Conservation (phyloP, 2,113 vertebrate genomes). For the Okapia johnstoni region DNA sequence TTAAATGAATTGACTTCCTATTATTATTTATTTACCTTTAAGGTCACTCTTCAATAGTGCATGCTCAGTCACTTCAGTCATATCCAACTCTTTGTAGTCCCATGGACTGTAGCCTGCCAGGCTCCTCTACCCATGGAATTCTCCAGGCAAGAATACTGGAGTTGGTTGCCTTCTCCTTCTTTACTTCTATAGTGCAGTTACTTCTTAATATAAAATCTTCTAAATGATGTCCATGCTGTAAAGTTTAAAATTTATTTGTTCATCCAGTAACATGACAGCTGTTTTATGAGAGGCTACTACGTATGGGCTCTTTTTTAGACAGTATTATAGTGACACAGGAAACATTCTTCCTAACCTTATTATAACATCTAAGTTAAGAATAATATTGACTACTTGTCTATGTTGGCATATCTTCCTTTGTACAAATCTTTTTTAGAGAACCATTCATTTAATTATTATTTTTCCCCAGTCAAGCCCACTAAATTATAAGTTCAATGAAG, state of each 20-base stretch:
- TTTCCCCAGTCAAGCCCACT: not conserved
- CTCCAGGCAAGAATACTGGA: not conserved
- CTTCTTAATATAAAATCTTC: not conserved
- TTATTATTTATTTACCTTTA: constrained; percentile 19
- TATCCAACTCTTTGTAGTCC: not conserved
- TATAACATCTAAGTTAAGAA: not conserved
- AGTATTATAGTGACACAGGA: not conserved
- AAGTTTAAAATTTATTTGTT: constrained; percentile 21
- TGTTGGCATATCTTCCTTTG: not conserved
- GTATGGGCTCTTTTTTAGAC: not conserved
- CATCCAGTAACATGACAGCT: not conserved
- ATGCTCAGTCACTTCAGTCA: not conserved
- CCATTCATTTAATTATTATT: not conserved
- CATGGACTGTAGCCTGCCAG: not conserved
- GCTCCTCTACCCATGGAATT: not conserved
- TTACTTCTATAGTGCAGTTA: not conserved
- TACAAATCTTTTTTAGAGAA: not conserved
- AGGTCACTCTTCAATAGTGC: not conserved
- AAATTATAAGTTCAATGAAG: not conserved
- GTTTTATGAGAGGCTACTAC: not conserved
- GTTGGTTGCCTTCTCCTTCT: not conserved
- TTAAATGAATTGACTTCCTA: not conserved
- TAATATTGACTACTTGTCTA: not conserved
- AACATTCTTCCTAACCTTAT: not conserved
- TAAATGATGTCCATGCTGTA: not conserved